Evolutionary conservation across 1,140 invertebrate species (phyloP).

Genomic region (Phymorhynchus buccinoides): DNA sequence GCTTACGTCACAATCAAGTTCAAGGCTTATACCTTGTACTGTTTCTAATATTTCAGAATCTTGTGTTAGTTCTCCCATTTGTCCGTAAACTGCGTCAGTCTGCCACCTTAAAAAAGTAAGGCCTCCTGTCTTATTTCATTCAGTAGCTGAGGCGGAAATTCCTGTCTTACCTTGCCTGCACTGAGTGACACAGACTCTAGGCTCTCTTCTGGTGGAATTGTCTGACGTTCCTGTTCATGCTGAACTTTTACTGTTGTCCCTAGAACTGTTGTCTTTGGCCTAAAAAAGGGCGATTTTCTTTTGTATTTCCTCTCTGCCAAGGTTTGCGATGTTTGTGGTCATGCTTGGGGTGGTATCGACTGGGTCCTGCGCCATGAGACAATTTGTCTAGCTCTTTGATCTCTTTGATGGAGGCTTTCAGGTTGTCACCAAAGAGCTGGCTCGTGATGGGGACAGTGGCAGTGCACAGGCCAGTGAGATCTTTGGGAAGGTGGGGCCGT

Average conservation of each 20-base stretch:
- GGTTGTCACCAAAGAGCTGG: background rate
- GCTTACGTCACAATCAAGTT: conserved; percentile 1
- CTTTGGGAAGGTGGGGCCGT: background rate
- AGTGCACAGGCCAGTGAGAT: background rate
- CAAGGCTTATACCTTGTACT: background rate
- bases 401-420: background rate
- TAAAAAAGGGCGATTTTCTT: background rate
- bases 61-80: background rate
- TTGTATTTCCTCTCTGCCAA: background rate
- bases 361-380: background rate
- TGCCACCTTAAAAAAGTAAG: background rate
- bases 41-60: background rate
- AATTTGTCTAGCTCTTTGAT: conserved; percentile 3
- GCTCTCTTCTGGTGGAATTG: background rate
- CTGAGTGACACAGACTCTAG: background rate
- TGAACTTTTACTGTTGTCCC: background rate
- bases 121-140: background rate
- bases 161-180: background rate
- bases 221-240: background rate
- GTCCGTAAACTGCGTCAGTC: background rate
- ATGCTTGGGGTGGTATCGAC: background rate
- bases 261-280: background rate
- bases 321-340: background rate
- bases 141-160: background rate
- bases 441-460: background rate